Base-by-base conservation (phyloP, 2,888 invertebrate species). In the Schizotus pectinicornis region DNA sequence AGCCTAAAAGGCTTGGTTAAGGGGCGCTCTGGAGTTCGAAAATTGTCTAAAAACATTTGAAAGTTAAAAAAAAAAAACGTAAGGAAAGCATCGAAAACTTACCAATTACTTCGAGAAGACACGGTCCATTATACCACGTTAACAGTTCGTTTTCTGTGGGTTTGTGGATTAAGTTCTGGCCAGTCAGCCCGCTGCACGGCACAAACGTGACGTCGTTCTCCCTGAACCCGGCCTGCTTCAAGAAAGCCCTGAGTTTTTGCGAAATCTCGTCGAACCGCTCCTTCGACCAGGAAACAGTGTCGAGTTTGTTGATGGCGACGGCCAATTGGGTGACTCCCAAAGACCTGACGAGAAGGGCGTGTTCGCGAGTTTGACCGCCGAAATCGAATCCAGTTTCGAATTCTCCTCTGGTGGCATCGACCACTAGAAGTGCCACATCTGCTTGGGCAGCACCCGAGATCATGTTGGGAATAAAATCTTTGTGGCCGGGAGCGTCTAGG, bases 391-490 rank as follows among this genome's bases (percentile, higher is more conserved):
- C 99, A 37, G 98, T 95, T 80, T 99, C 99, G 81, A 99, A 99
- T 81, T 99, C 99, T 14, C 99, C 99, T 68, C 91, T 84, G 0
- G 92, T 92, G 0, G 98, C 95, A 83, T 99, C 98, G 0, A 99
- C 93, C 0, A 99, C 98, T 13, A 99, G 81, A 32, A 99, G 82
- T 8, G 97, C 98, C 0, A 95, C 98, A 82, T 99, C 99, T 1
- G 99, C 99, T 80, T 98, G 98, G 0, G 96, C 94, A 1, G 98
- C 97, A 9, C 98, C 98, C 8, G 93, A 94, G 67, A 99, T 99
- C 98, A 99, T 99, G 74, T 99, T 98, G 1, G 99, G 98, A 75
- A 99, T 98, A 75, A 99, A 99, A 79, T 99, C 99, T 77, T 94
- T 96, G 79, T 99, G 99, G 0, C 99, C 99, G 0, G 99, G 99